phyloP scores from a whole-genome alignment of 2,888 invertebrate species.

The Eilema depressum region DNA sequence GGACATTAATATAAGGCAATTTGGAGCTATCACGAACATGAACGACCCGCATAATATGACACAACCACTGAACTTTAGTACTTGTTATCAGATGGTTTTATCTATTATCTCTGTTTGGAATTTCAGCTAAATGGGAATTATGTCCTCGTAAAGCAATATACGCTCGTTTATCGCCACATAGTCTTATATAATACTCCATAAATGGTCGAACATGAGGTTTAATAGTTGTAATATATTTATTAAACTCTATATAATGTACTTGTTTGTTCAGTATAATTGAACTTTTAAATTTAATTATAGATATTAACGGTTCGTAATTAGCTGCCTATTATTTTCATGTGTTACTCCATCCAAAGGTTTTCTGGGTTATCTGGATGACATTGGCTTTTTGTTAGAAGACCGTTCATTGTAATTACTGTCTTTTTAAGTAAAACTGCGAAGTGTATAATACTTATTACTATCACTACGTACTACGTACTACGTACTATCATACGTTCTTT shows the following conservation, averaged over 20 bases:
- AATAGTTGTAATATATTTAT: background rate
- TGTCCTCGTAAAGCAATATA: background rate
- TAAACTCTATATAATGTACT: background rate
- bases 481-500: no score
- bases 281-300: background rate
- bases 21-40: conserved; percentile 60
- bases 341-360: background rate
- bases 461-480: no score
- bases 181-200: background rate
- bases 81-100: conserved; percentile 45
- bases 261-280: background rate
- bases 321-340: background rate
- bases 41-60: conserved; percentile 66
- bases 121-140: conserved; percentile 27
- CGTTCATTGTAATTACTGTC: background rate
- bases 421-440: background rate
- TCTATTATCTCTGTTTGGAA: conserved; percentile 25
- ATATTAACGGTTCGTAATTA: background rate
- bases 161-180: background rate
- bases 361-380: background rate
- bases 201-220: background rate
- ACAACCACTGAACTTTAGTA: conserved; percentile 53
- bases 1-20: conserved; percentile 51
- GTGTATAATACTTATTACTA: no score
- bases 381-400: background rate